Evolutionary conservation across 2,797 vertebrate species (phyloP).

Genomic region (Neoniphon sammara): DNA sequence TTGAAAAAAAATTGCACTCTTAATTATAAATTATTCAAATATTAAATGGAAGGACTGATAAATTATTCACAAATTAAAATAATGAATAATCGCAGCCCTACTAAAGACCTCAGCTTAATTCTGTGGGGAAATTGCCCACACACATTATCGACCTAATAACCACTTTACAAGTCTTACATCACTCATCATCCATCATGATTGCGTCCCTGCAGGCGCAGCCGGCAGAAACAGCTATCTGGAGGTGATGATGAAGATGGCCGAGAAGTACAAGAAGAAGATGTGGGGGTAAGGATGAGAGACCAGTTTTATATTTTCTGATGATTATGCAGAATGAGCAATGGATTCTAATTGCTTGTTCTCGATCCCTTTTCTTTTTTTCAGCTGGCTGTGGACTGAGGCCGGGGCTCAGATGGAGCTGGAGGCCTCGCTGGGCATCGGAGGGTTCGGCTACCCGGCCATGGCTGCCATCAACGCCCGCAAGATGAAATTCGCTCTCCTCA

Average conservation of each 20-base stretch:
- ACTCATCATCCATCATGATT: background rate
- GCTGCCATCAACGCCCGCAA: constrained; percentile 94
- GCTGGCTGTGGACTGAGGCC: constrained; percentile 97
- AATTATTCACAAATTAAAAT: too few species aligned
- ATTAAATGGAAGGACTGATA: too few species aligned
- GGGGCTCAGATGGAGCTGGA: constrained; percentile 93
- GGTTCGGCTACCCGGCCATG: constrained; percentile 97
- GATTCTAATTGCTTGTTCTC: background rate
- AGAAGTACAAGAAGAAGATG: constrained; percentile 99
- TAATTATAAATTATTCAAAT: too few species aligned
- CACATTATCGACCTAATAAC: background rate
- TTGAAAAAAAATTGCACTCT: too few species aligned
- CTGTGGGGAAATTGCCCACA: background rate
- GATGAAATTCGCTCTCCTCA: constrained; percentile 96
- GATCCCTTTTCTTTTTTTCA: constrained; percentile 55
- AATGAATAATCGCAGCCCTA: background rate
- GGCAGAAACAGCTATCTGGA: constrained; percentile 94
- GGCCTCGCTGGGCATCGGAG: constrained; percentile 91
- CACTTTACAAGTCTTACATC: background rate
- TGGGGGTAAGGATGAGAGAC: constrained; percentile 88
- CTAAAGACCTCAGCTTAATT: background rate
- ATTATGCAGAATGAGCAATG: background rate
- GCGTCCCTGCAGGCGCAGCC: constrained; percentile 84
- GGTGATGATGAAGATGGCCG: constrained; percentile 92
- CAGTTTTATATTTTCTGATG: background rate